Conservation (phyloP, 1,140 invertebrate species). For the Penaeus chinensis region DNA sequence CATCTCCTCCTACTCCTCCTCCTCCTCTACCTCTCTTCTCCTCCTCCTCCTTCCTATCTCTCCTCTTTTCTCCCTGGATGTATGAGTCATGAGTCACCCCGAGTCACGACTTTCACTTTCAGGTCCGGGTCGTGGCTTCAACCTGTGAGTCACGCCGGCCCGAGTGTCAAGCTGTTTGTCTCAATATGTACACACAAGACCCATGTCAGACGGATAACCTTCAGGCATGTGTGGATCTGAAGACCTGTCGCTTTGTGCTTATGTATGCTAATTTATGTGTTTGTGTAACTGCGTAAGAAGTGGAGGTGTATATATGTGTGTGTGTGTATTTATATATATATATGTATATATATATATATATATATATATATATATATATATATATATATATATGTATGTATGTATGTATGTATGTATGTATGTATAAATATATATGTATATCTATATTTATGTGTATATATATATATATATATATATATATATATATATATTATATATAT, state of each 20-base stretch:
- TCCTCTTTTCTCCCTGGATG: background rate
- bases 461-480: background rate
- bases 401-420: constrained; percentile 11
- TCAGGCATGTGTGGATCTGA: too few species aligned
- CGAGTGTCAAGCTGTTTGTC: too few species aligned
- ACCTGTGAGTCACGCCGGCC: too few species aligned
- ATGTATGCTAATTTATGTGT: too few species aligned
- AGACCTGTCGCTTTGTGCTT: too few species aligned
- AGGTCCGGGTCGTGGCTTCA: too few species aligned
- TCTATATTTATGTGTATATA: background rate
- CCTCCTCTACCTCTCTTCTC: background rate
- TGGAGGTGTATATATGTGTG: background rate
- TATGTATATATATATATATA: constrained; percentile 26
- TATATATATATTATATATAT: background rate
- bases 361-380: constrained; percentile 26
- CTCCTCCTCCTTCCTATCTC: background rate
- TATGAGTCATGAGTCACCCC: background rate
- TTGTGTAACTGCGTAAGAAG: too few species aligned
- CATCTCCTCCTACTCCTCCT: too few species aligned
- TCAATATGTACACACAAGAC: too few species aligned
- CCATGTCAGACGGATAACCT: too few species aligned
- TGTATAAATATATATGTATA: constrained; percentile 1
- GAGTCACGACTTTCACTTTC: background rate
- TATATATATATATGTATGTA: constrained; percentile 21
- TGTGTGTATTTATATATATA: constrained; percentile 4